phyloP scores from a whole-genome alignment of 2,888 invertebrate genomes.

The Euspilapteryx auroguttella region DNA sequence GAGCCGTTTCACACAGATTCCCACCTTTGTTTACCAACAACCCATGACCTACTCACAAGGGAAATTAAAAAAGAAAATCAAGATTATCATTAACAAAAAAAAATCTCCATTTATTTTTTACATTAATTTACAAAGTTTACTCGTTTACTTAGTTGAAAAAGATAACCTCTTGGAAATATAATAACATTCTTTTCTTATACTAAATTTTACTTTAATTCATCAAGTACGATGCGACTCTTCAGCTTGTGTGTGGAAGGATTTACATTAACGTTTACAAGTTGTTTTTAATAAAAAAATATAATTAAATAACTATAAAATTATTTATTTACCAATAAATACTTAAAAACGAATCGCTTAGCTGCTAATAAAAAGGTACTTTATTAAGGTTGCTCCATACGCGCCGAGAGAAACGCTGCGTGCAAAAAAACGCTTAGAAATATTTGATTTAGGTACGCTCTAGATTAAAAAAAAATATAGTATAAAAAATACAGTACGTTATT shows the following conservation, averaged over 20 bases:
- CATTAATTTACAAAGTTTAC: slow-evolving; percentile 60
- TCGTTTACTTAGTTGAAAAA: slow-evolving; percentile 29
- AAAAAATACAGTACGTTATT: no score
- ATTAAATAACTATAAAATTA: slow-evolving; percentile 34
- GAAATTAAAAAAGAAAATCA: slow-evolving; percentile 2
- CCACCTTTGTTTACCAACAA: neutral
- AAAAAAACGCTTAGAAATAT: slow-evolving; percentile 21
- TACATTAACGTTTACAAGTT: slow-evolving; percentile 21
- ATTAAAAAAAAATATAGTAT: no score
- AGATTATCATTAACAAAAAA: slow-evolving; percentile 36
- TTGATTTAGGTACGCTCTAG: no score
- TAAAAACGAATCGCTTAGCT: slow-evolving; percentile 30
- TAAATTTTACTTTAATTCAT: slow-evolving; percentile 18
- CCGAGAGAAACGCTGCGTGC: slow-evolving; percentile 32
- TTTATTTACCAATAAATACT: slow-evolving; percentile 51
- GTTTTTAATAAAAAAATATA: no score
- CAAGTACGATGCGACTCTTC: slow-evolving; percentile 7
- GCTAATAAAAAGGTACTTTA: slow-evolving; percentile 52
- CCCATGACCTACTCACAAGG: neutral
- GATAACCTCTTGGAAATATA: slow-evolving; percentile 44
- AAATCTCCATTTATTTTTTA: slow-evolving; percentile 54
- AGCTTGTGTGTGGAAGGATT: slow-evolving; percentile 18
- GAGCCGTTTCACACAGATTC: slow-evolving; percentile 12
- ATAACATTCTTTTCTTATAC: slow-evolving; percentile 27
- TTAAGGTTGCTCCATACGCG: slow-evolving; percentile 31